These are phyloP conservation scores for Acestrorhynchus altus DNA, from an alignment of 2,797 vertebrate species.

Conservation along the genomic window DNA sequence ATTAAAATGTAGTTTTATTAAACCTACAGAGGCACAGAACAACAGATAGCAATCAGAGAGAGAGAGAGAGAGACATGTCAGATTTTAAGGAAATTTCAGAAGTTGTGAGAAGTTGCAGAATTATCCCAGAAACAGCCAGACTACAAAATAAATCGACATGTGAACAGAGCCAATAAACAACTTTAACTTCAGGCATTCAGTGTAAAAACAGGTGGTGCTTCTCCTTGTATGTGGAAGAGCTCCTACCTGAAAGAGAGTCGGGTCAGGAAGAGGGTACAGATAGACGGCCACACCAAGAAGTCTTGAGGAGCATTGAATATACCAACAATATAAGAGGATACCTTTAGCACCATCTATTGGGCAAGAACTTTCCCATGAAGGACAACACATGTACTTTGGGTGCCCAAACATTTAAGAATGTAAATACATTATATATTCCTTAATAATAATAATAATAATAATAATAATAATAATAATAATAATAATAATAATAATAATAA, in stretches of 20 bases:
- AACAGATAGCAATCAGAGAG: background rate
- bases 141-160: no score
- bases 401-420: no score
- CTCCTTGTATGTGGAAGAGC: background rate
- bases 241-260: background rate
- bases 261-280: background rate
- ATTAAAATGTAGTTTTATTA: background rate
- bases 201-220: background rate
- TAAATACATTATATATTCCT: no score
- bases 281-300: background rate
- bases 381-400: no score
- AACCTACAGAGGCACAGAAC: background rate
- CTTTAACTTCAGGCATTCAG: background rate
- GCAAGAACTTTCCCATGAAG: background rate
- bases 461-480: no score
- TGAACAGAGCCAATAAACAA: background rate
- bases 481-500: no score
- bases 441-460: no score
- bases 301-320: background rate
- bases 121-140: background rate
- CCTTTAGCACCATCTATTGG: background rate
- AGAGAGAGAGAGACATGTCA: background rate
- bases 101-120: background rate
- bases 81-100: background rate
- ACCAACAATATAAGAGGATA: no score